Evolutionary conservation across 2,888 invertebrate genomes (phyloP), one percentile per base, ranked within the genome.

Genomic region (Glyphotaelius pellucidus): DNA sequence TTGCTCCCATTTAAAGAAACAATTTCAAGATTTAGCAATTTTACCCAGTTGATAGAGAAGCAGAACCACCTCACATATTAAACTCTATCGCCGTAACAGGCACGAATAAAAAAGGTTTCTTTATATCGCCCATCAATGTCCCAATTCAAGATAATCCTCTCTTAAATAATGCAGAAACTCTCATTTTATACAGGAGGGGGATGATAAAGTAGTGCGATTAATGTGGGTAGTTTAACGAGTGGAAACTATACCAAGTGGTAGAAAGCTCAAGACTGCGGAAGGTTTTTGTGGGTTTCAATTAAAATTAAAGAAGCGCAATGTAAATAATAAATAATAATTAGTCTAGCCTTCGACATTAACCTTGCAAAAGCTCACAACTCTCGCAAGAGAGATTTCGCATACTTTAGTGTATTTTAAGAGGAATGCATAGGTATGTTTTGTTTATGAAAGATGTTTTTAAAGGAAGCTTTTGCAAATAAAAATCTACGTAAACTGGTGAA

Each of bases 241-340:
- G 42, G n/a, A 25, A 52, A 67, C 2, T 7, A 25, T 67, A 19
- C 0, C 25, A 25, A 67, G 38, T 35, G 85, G 30, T 25, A 30
- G 85, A 35, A 38, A 85, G 86, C 47, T n/a, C n/a, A 15, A 42
- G 86, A 47, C 86, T 15, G 86, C 42, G 86, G 42, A 83, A 83
- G 83, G 42, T 86, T 42, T 11, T 30, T n/a, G 86, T 15, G 32
- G 42, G n/a, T 83, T 25, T 32, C 12, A 84, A 67, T 52, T 84
- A 35, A 52, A 90, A 83, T 90, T 90, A 90, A 90, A 35, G 90
- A 25, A 84, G 42, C 90, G 67, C 5, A 7, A 38, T 12, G 47
- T n/a, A 32, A 52, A n/a, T 9, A 67, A 7, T 67, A 67, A 25
- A 67, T 67, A 67, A 25, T 67, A 67, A 90, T 47, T 81, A 84